phyloP scores from a whole-genome alignment of 2,113 vertebrate genomes.

The Mormyrus iriodes region DNA sequence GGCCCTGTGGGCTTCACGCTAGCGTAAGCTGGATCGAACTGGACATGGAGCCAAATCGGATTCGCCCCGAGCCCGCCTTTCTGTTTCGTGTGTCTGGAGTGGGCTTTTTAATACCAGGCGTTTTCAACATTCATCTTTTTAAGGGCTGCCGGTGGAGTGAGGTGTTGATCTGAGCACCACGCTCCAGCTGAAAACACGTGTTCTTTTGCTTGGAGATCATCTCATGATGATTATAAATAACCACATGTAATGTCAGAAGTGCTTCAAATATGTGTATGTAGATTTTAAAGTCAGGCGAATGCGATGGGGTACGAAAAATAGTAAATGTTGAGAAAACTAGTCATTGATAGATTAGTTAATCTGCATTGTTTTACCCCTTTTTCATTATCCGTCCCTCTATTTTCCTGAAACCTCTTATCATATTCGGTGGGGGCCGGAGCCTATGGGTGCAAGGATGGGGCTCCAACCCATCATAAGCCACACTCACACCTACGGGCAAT shows the following conservation, averaged over 20 bases:
- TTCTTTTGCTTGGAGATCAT: conserved; percentile 1
- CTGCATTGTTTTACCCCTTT: conserved; percentile 17
- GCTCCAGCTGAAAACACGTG: neutral
- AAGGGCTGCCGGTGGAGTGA: conserved; percentile 8
- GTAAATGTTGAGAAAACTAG: conserved; percentile 9
- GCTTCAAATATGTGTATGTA: neutral
- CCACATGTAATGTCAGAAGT: conserved; percentile 3
- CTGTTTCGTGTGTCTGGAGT: neutral
- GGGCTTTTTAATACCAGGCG: conserved; percentile 10
- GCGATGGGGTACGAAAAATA: neutral
- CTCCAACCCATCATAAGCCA: neutral
- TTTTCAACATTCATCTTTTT: conserved; percentile 1
- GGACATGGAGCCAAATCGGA: neutral
- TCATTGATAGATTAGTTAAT: conserved; percentile 39
- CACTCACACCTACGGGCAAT: neutral
- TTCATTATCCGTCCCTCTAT: conserved; percentile 14
- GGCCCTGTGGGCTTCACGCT: conserved; percentile 41
- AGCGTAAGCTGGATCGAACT: conserved; percentile 26
- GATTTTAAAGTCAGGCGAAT: conserved; percentile 3
- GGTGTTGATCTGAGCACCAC: neutral
- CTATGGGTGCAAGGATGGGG: neutral
- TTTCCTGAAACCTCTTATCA: neutral
- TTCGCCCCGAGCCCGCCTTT: neutral
- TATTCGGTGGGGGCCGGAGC: neutral
- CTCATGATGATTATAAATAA: neutral